Base-by-base conservation (phyloP, 2,888 invertebrate genomes). In the Phytoseiulus persimilis region DNA sequence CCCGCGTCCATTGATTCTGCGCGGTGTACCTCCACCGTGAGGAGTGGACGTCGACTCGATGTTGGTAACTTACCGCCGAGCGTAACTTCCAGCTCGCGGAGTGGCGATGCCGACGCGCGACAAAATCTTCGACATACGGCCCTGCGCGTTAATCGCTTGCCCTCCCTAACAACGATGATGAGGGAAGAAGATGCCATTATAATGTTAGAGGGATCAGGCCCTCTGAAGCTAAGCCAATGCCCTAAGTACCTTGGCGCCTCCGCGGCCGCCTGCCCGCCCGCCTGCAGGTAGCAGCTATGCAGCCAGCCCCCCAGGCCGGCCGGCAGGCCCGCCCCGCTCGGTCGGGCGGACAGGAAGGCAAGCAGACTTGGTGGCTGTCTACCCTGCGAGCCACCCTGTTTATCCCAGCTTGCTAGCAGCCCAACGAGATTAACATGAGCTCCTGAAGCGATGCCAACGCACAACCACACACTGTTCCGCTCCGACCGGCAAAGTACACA, bases 171-270 rank as follows among this genome's bases (percentile, higher is more conserved):
- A 28, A 65, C 65, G 65, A 65, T 65, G 65, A 65, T 65, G 65
- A 65, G 65, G 65, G 18, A 65, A 65, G 65, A 65, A 65, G 65
- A 65, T 65, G 65, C 65, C 65, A 65, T 65, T 65, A 65, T 65
- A 65, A 65, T 65, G 65, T 65, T 65, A 6, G 65, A 65, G 65
- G 65, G 65, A 65, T 65, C 65, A 65, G 65, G 28, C 18, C 65
- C 65, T 65, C 18, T 28, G 65, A 65, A 65, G 65, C 65, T 65
- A 65, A 65, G 65, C 65, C 65, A 65, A 65, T 65, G 65, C 65
- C 65, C 65, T 65, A 65, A 65, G 65, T 65, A 65, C 65, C 65
- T 65, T 65, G 65, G 65, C 65, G 65, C 65, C 65, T 65, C 65
- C 18, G 18, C 65, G 65, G 11, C 65, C 65, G 65, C 65, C 65